A percentile compares a stretch with the other conserved stretches of the same genome.
Conservation (phyloP, 2,888 invertebrate species). For the Hyles lineata region DNA sequence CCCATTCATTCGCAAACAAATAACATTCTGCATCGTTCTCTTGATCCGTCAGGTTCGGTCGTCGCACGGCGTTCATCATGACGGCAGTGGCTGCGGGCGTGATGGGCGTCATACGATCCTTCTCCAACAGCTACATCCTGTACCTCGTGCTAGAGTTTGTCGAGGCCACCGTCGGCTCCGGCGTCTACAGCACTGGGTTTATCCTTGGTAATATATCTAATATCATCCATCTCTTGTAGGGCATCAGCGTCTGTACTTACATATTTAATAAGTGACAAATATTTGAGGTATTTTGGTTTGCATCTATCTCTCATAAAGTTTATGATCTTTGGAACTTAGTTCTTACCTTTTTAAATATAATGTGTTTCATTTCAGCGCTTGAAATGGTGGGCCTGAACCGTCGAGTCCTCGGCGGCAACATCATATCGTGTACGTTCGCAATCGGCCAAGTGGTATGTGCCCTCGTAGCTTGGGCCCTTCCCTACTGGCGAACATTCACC, state of each 20-base stretch:
- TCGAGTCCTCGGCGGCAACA: conserved; percentile 87
- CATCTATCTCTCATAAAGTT: too few relatives aligned
- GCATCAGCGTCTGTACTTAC: too few relatives aligned
- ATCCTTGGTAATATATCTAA: conserved; percentile 73
- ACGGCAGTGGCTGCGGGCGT: conserved; percentile 82
- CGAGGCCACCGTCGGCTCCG: conserved; percentile 68
- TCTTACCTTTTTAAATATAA: neutral
- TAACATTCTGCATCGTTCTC: too few relatives aligned
- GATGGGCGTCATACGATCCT: conserved; percentile 75
- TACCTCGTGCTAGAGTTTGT: conserved; percentile 69
- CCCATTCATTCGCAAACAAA: too few relatives aligned
- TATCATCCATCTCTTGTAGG: neutral
- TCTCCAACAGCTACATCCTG: conserved; percentile 58
- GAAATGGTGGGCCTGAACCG: conserved; percentile 88
- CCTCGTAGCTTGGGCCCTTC: conserved; percentile 85
- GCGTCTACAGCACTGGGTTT: conserved; percentile 73
- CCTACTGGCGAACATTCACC: conserved; percentile 87
- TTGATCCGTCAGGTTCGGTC: conserved; percentile 75
- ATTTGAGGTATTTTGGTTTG: too few relatives aligned
- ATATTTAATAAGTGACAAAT: too few relatives aligned
- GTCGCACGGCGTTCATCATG: conserved; percentile 83
- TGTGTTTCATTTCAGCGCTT: conserved; percentile 78
- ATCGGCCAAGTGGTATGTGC: conserved; percentile 87
- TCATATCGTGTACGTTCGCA: conserved; percentile 87
- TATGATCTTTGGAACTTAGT: too few relatives aligned